Conservation (phyloP, 2,888 invertebrate species). For the Drosophila anomelani region DNA sequence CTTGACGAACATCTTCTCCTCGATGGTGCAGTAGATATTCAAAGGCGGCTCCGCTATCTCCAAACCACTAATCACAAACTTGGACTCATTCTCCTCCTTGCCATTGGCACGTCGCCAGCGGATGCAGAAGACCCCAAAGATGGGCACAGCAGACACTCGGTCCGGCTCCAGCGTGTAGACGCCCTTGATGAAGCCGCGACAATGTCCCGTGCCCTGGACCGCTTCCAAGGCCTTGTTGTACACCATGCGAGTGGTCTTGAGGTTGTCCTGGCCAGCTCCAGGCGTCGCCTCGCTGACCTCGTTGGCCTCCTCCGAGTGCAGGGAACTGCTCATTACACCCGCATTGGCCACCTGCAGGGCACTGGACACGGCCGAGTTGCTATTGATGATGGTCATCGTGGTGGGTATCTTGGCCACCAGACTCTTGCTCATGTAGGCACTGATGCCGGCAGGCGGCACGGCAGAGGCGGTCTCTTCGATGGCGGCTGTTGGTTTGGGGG, state of each 20-base stretch:
- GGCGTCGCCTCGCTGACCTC: constrained; percentile 42
- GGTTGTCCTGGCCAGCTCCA: constrained; percentile 42
- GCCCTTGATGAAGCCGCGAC: constrained; percentile 83
- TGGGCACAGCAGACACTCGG: constrained; percentile 18
- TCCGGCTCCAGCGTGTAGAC: constrained; percentile 64
- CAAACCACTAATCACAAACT: constrained; percentile 82
- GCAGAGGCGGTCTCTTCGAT: constrained; percentile 18
- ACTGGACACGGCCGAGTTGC: constrained; percentile 61
- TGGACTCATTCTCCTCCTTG: constrained; percentile 84
- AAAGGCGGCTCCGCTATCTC: constrained; percentile 83
- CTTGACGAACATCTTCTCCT: constrained; percentile 85
- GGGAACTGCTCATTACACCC: constrained; percentile 73
- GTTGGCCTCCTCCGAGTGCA: constrained; percentile 81
- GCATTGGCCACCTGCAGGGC: constrained; percentile 70
- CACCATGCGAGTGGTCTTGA: constrained; percentile 70
- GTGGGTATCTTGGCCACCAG: constrained; percentile 82
- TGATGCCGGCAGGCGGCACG: constrained; percentile 29
- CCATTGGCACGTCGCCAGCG: constrained; percentile 82
- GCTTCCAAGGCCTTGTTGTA: constrained; percentile 83
- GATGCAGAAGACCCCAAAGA: constrained; percentile 84
- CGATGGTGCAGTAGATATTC: constrained; percentile 84
- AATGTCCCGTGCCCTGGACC: constrained; percentile 83
- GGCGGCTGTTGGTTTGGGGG: constrained; percentile 41
- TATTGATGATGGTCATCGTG: constrained; percentile 84
- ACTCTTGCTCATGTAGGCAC: constrained; percentile 76